Evolutionary conservation across 2,888 invertebrate genomes (phyloP).

Genomic region (Alloscopus bannaensis): DNA sequence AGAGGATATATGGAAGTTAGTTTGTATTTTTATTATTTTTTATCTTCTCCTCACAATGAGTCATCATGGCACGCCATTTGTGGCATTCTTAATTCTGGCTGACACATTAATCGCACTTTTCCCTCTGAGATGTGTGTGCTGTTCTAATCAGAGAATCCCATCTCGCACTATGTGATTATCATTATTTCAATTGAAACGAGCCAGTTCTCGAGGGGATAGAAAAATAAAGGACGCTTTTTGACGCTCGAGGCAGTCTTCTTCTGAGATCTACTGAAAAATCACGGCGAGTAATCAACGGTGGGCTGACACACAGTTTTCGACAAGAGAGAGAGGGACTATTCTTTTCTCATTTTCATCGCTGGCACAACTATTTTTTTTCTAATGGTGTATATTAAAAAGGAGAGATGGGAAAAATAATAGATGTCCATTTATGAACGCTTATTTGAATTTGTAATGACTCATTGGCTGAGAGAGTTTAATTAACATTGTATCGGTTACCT

Average conservation of each 20-base stretch:
- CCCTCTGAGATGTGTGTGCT: conserved; percentile 13
- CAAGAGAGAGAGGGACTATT: too few species aligned
- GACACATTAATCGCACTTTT: conserved; percentile 34
- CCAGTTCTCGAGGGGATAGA: too few species aligned
- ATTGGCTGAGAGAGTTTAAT: conserved; percentile 54
- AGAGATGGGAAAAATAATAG: conserved; percentile 21
- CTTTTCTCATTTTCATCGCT: too few species aligned
- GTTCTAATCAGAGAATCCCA: conserved; percentile 18
- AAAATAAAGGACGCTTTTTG: too few species aligned
- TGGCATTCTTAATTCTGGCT: conserved; percentile 25
- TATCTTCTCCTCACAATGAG: conserved; percentile 28
- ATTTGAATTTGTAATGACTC: conserved; percentile 61
- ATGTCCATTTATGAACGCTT: conserved; percentile 58
- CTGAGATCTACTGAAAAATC: too few species aligned
- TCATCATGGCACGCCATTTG: conserved; percentile 40
- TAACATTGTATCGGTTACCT: conserved; percentile 57
- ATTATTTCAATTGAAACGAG: conserved; percentile 45
- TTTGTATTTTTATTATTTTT: not conserved
- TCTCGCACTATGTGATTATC: conserved; percentile 19
- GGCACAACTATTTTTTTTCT: too few species aligned
- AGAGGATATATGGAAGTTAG: not conserved
- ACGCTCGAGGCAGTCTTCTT: too few species aligned
- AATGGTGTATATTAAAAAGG: too few species aligned
- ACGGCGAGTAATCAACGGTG: too few species aligned
- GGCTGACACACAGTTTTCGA: too few species aligned